A percentile compares a stretch with the other conserved stretches of the same genome.
Evolutionary conservation across 2,888 invertebrate species (phyloP).

Genomic region (Tachina lurida): DNA sequence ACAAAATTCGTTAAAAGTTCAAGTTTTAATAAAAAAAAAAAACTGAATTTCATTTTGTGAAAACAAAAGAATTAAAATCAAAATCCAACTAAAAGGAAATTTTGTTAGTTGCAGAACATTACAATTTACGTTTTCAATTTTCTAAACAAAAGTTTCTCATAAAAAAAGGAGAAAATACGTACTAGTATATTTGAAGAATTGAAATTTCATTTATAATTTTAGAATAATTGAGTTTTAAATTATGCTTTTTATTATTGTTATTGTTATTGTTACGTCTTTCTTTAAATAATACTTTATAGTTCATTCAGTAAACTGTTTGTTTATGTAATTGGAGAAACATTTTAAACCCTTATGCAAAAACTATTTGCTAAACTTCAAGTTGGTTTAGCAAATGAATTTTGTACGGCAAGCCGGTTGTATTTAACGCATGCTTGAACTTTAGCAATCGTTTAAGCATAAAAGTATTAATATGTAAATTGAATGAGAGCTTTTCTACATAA

Average conservation of each 20-base stretch:
- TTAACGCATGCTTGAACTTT: too few species aligned
- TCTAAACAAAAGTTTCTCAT: constrained; percentile 1
- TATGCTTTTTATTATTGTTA: neutral
- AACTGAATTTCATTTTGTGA: constrained; percentile 47
- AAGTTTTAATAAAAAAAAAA: constrained; percentile 42
- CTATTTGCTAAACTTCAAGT: too few species aligned
- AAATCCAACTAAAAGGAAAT: constrained; percentile 43
- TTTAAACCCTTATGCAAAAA: too few species aligned
- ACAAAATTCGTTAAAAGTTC: constrained; percentile 70
- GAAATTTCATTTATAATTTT: constrained; percentile 6
- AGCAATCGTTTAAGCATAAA: too few species aligned
- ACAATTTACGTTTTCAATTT: constrained; percentile 19
- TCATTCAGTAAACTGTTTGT: too few species aligned
- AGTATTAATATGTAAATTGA: too few species aligned
- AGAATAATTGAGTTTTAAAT: neutral
- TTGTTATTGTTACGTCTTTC: too few species aligned
- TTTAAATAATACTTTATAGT: too few species aligned
- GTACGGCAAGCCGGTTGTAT: too few species aligned
- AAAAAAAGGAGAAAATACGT: neutral
- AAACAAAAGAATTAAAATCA: constrained; percentile 59
- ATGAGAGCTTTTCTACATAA: too few species aligned
- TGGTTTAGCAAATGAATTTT: too few species aligned
- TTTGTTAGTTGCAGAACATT: constrained; percentile 19
- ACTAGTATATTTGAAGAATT: neutral
- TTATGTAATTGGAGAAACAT: too few species aligned